Evolutionary conservation across 2,888 invertebrate genomes (phyloP), one percentile per base, ranked within the genome.

Genomic region (Iselma pallidipennis): DNA sequence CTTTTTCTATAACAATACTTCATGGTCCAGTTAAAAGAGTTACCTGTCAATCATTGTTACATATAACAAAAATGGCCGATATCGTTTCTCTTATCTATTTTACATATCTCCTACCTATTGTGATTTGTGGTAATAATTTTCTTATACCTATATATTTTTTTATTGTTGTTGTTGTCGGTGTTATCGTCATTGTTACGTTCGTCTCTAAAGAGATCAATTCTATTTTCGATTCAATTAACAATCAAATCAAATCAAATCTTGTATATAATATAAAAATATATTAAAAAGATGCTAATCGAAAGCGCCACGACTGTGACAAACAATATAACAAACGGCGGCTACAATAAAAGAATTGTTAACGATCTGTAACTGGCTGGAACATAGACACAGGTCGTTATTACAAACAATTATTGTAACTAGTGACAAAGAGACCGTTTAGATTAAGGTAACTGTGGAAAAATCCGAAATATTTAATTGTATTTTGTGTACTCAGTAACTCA

Each of bases 1-100:
- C 61, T 45, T 45, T 21, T 5, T 21, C 2, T 62, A 26, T 57
- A 65, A 70, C 64, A 68, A 66, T 64, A 63, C 68, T 67, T 68
- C 66, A 68, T 67, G 67, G 67, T 68, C 68, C 61, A 66, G 56
- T 67, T 68, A 65, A 70, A 67, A 63, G 53, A 57, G 56, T 21
- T 45, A 59, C 59, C 63, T 55, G 70, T 67, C 70, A 65, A 67
- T 67, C 68, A 66, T 51, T 61, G 2, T 9, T 42, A 42, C 19
- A 19, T 25, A 25, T 25, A 55, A 49, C 52, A 51, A 58, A 45
- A 61, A 64, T 33, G 37, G 10, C 48, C 54, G 37, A 49, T 66
- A 63, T 66, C 66, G 49, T 45, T 49, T 25, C 49, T 49, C n/a
- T n/a, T n/a, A 49, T 48, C 21, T 45, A 10, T 37, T 16, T 37